Conservation (phyloP, 2,888 invertebrate species). For the Acanthosoma haemorrhoidale region DNA sequence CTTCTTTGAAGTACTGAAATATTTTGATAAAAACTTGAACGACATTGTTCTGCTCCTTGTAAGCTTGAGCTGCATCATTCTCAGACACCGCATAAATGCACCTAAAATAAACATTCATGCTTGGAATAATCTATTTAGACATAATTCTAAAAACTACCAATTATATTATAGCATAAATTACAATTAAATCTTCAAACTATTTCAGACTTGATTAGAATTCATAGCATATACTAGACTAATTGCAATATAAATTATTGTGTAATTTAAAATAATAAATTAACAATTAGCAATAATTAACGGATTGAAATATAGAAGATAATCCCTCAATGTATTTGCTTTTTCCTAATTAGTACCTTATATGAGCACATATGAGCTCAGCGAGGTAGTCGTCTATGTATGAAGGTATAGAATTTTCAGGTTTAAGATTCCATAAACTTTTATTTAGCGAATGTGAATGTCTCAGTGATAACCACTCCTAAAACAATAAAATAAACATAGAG, state of each 20-base stretch:
- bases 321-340: too few species aligned
- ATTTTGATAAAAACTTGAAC: conserved; percentile 75
- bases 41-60: conserved; percentile 68
- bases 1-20: conserved; percentile 82
- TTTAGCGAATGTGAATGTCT: conserved; percentile 32
- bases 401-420: conserved; percentile 32
- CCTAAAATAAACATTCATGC: too few species aligned
- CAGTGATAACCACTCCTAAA: conserved; percentile 36
- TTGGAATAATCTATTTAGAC: too few species aligned
- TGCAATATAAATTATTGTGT: not conserved
- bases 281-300: too few species aligned
- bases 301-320: too few species aligned
- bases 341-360: conserved; percentile 52
- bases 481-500: conserved; percentile 12
- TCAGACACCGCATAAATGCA: conserved; percentile 52
- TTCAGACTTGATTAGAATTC: not conserved
- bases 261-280: not conserved
- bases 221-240: not conserved
- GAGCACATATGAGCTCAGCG: conserved; percentile 68
- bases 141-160: too few species aligned
- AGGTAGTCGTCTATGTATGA: conserved; percentile 65
- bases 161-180: not conserved
- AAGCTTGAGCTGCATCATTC: conserved; percentile 57
- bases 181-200: not conserved
- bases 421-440: conserved; percentile 28